phyloP scores from a whole-genome alignment of 2,797 vertebrate genomes.

The Poecilia gillii region DNA sequence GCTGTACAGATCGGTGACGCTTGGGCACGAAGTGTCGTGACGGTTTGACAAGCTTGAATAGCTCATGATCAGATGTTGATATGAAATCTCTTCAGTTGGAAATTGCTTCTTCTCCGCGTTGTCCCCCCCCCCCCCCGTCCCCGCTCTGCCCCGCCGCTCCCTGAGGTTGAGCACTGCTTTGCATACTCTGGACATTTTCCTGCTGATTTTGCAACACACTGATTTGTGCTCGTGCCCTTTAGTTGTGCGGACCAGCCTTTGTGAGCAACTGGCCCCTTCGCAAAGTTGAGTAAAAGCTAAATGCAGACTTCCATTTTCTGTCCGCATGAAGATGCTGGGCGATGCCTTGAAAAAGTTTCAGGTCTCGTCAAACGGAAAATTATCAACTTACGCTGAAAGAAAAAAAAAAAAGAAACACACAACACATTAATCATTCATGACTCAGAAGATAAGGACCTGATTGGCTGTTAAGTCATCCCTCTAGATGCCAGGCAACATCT shows the following conservation, averaged over 20 bases:
- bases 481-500: slow-evolving; percentile 15
- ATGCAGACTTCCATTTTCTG: neutral
- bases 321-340: neutral
- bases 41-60: slow-evolving; percentile 14
- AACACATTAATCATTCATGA: slow-evolving; percentile 1
- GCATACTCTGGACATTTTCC: slow-evolving; percentile 25
- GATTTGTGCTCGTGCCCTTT: slow-evolving; percentile 34
- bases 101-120: slow-evolving; percentile 14
- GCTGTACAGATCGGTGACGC: slow-evolving; percentile 10
- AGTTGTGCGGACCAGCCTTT: neutral
- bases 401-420: too few relatives aligned
- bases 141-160: neutral
- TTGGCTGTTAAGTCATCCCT: neutral
- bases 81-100: slow-evolving; percentile 14
- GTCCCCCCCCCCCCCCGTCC: neutral
- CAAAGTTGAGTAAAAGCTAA: neutral
- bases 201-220: slow-evolving; percentile 40
- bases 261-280: neutral
- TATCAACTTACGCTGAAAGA: too few relatives aligned
- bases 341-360: neutral
- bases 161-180: slow-evolving; percentile 23
- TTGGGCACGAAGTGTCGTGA: slow-evolving; percentile 24
- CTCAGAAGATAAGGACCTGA: neutral
- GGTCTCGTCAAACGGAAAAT: neutral
- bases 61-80: slow-evolving; percentile 30